These are phyloP conservation scores for Anneissia japonica DNA, from an alignment of 35 echinoderm and acorn worm genomes.

Conservation along the genomic window DNA sequence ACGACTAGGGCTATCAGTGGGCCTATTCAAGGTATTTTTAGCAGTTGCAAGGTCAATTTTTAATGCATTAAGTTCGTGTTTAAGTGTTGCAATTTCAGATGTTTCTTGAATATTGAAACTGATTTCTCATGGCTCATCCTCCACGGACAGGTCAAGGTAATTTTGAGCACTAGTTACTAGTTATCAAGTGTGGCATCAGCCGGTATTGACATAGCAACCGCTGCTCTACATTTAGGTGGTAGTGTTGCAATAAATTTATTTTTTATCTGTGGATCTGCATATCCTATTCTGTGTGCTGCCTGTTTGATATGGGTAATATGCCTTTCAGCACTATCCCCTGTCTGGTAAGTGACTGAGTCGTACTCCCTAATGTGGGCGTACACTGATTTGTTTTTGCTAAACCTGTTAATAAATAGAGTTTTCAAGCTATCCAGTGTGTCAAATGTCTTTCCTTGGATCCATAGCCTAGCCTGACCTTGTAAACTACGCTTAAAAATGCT, in stretches of 20 bases:
- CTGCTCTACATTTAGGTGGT: background rate
- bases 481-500: no score
- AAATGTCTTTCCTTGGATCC: slow-evolving; percentile 11
- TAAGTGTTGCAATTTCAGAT: no score
- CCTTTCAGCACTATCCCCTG: background rate
- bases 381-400: background rate
- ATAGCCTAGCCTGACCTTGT: background rate
- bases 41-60: no score
- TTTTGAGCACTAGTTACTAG: background rate
- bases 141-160: background rate
- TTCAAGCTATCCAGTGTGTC: background rate
- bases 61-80: no score
- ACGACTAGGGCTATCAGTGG: no score
- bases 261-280: background rate
- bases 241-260: background rate
- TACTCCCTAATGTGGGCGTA: background rate
- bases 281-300: background rate
- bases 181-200: background rate
- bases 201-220: background rate
- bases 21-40: no score
- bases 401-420: slow-evolving; percentile 7
- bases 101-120: background rate
- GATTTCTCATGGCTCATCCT: background rate
- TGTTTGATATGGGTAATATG: background rate
- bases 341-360: background rate